A percentile compares a stretch with the other conserved stretches of the same genome.
phyloP scores from a whole-genome alignment of 2,888 invertebrate species.

The Euplexia lucipara region DNA sequence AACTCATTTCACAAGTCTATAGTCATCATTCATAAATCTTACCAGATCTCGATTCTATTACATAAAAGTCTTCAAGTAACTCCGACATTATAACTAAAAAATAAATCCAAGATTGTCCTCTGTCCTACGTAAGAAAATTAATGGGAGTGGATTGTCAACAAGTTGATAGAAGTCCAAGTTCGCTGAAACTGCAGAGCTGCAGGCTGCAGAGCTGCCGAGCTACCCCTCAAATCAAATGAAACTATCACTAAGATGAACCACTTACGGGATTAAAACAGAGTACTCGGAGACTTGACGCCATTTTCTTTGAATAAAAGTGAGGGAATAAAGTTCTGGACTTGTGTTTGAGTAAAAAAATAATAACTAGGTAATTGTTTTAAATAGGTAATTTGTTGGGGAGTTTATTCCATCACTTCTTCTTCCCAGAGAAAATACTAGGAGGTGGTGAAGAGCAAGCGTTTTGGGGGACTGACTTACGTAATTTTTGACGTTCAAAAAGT shows the following conservation, averaged over 20 bases:
- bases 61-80: constrained; percentile 13
- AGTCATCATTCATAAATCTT: background rate
- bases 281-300: constrained; percentile 21
- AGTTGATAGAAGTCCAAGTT: constrained; percentile 44
- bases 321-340: constrained; percentile 24
- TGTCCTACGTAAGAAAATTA: constrained; percentile 60
- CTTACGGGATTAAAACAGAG: constrained; percentile 71
- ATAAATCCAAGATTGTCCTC: constrained; percentile 44
- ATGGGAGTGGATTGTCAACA: constrained; percentile 57
- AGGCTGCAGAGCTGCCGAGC: constrained; percentile 22
- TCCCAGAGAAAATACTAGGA: too few species aligned
- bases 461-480: too few species aligned
- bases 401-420: too few species aligned
- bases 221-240: constrained; percentile 62
- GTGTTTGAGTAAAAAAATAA: constrained; percentile 3
- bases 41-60: constrained; percentile 2
- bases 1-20: too few species aligned
- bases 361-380: too few species aligned
- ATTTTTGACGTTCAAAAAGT: too few species aligned
- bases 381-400: too few species aligned
- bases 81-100: constrained; percentile 25
- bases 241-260: constrained; percentile 67
- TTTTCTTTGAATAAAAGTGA: constrained; percentile 28
- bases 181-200: constrained; percentile 28
- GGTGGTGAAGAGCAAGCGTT: too few species aligned